These are phyloP conservation scores for Callitettix versicolor DNA, from an alignment of 1,140 invertebrate genomes.

Conservation along the genomic window DNA sequence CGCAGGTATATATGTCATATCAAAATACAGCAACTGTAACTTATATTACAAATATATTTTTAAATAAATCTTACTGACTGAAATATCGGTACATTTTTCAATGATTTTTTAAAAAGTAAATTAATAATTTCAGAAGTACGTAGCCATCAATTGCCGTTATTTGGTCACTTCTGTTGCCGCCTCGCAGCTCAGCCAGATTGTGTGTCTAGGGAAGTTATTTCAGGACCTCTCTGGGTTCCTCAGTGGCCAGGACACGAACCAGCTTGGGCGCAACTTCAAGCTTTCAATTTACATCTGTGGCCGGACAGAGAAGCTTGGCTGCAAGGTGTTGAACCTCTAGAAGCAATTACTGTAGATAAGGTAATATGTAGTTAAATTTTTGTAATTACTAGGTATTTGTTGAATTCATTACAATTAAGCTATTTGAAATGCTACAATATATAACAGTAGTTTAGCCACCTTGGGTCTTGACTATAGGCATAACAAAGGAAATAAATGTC, in stretches of 20 bases:
- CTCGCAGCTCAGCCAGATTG: constrained; percentile 55
- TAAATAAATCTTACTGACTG: background rate
- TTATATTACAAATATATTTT: background rate
- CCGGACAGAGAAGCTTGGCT: constrained; percentile 35
- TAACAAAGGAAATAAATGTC: too few relatives aligned
- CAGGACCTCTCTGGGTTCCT: constrained; percentile 38
- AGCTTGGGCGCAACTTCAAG: constrained; percentile 21
- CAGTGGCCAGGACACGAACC: background rate
- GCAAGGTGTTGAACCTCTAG: constrained; percentile 30
- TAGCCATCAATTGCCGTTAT: constrained; percentile 48
- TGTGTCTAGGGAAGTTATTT: constrained; percentile 40
- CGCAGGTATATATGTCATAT: constrained; percentile 30
- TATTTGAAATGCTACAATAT: too few relatives aligned
- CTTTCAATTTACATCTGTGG: constrained; percentile 30
- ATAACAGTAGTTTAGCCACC: too few relatives aligned
- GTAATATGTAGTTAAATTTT: constrained; percentile 23
- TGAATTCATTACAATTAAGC: too few relatives aligned
- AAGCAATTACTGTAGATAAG: constrained; percentile 32
- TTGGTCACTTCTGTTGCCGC: constrained; percentile 63
- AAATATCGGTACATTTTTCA: too few relatives aligned
- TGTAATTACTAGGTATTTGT: background rate
- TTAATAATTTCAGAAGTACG: constrained; percentile 36
- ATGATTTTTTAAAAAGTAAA: background rate
- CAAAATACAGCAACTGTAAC: background rate
- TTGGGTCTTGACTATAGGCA: too few relatives aligned